Conservation (phyloP, 1,140 invertebrate species). For the Bombus ignitus region DNA sequence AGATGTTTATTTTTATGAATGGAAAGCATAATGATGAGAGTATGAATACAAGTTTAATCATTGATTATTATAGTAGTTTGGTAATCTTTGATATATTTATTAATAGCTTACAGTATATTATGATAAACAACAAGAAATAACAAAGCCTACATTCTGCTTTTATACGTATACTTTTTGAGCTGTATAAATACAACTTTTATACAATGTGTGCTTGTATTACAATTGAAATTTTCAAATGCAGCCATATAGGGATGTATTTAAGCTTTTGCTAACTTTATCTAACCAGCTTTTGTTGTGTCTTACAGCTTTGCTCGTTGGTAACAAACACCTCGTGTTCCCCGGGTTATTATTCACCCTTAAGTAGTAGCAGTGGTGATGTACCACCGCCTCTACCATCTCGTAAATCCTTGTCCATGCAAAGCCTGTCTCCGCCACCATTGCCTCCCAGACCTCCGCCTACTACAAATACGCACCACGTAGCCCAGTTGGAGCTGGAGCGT, state of each 20-base stretch:
- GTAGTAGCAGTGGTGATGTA: constrained; percentile 76
- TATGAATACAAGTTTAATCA: constrained; percentile 19
- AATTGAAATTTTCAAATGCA: constrained; percentile 35
- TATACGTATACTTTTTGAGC: constrained; percentile 15
- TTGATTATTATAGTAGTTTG: constrained; percentile 8
- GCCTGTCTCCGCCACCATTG: constrained; percentile 80
- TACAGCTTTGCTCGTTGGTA: constrained; percentile 83
- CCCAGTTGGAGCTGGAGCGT: constrained; percentile 80
- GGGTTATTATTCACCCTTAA: constrained; percentile 77
- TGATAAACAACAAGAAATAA: constrained; percentile 12
- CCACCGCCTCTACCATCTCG: constrained; percentile 86
- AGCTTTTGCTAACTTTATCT: constrained; percentile 65
- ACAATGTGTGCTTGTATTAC: constrained; percentile 19
- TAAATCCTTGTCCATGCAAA: constrained; percentile 82
- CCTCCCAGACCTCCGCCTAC: constrained; percentile 79
- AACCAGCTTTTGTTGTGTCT: constrained; percentile 81
- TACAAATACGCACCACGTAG: constrained; percentile 79
- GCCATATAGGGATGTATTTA: constrained; percentile 51
- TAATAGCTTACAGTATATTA: constrained; percentile 12
- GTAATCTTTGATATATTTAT: constrained; percentile 25
- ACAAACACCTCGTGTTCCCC: constrained; percentile 80
- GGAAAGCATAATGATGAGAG: constrained; percentile 9
- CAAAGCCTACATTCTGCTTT: constrained; percentile 23
- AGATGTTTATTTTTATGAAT: constrained; percentile 32
- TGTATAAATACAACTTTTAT: constrained; percentile 24